Base-by-base conservation (phyloP, 2,888 invertebrate genomes). In the Meandrusa payeni region DNA sequence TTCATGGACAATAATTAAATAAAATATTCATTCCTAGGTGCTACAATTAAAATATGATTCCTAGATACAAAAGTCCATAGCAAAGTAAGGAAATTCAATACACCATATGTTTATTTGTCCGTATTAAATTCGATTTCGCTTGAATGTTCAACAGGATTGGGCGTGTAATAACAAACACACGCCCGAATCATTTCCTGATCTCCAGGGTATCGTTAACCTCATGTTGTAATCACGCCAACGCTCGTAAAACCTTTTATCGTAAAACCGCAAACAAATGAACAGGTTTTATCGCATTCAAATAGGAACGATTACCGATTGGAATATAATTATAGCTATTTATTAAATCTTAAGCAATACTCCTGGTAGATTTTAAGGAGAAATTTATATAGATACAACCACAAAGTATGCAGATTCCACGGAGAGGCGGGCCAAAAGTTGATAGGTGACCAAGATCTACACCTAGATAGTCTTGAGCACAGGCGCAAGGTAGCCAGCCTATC, bases 261-360 rank as follows among this genome's bases (percentile, higher is more conserved):
- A 54, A 51, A 43, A 67, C 76, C 75, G 56, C 76, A 74, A 76
- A 76, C 76, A 76, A 77, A 79, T 73, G 74, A 75, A 75, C 68
- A 61, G 55, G 54, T 66, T 69, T 69, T 51, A 48, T 29, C 12
- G 33, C 12, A 32, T 39, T 23, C 10, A 38, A 34, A 45, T 45
- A 9, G 26, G 11, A 40, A 40, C 42, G 36, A 34, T 31, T 31
- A 27, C 27, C 13, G 12, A 43, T 38, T 27, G 17, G 12, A 10
- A 17, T 23, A 19, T 2, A 28, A 23, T 28, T 15, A 9, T 7
- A 19, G 1, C 5, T 2, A 3, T 24, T 28, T 29, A 19, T 5
- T 9, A 17, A 29, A 15, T 4, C 10, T 31, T 19, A 31, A 17
- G 10, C 31, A 17, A 32, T 32, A n/a, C n/a, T n/a, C n/a, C n/a